Base-by-base conservation (phyloP, 2,113 vertebrate genomes). In the Talpa occidentalis region DNA sequence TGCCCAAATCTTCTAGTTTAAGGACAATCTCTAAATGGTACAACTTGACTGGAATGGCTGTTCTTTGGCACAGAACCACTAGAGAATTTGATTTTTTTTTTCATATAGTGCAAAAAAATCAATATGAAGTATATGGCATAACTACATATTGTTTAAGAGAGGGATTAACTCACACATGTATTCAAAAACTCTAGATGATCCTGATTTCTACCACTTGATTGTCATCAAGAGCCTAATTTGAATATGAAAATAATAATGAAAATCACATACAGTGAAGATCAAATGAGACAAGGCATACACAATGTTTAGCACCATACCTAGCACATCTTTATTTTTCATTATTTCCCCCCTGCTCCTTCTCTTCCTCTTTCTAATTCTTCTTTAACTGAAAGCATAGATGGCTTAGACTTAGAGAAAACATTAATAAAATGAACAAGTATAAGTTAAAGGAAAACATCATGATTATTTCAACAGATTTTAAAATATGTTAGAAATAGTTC, bases 381-480 rank as follows among this genome's bases (percentile, higher is more conserved):
- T 44, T 17, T n/a, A 52, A 35, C 6, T 54, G 28, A 85, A 69
- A 6, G 10, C 10, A 56, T 52, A 49, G 9, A 83, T 87, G n/a
- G 4, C 35, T 95, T 81, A 56, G 19, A 35, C n/a, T 85, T 59
- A 77, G 10, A 16, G 64, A 86, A 15, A 8, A 91, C 28, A 30
- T 49, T 49, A 56, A 66, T 82, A 77, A 80, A 56, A 37, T 28
- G 11, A 72, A 32, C 17, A 82, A 52, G 94, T 77, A 30, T 37
- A 86, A 69, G 3, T 66, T 32, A 79, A 52, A 32, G 15, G 2
- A 60, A 89, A 72, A 74, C 17, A 85, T 47, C 35, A 64, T 16
- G 14, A 69, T 44, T 70, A 89, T 82, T 92, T 77, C 11, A 74
- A 59, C 42, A 80, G 67, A 66, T 90, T 83, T 86, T 74, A 52